Conservation (phyloP, 2,888 invertebrate genomes). For the Heteropelma amictum region DNA sequence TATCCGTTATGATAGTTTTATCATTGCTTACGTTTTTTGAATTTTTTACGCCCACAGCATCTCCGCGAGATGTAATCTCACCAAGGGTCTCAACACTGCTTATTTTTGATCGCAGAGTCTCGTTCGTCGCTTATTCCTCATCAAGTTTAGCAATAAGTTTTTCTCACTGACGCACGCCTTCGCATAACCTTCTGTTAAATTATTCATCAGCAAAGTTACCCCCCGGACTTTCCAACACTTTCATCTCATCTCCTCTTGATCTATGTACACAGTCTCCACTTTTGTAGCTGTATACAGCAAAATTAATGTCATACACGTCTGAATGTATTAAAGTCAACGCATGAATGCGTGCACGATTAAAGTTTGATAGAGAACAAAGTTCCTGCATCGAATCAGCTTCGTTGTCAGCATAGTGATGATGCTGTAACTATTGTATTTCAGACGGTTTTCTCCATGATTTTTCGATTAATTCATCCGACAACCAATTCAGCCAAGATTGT, state of each 20-base stretch:
- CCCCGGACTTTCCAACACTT: slow-evolving; percentile 10
- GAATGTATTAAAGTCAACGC: background rate
- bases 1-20: too few relatives aligned
- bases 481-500: too few relatives aligned
- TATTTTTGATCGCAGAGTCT: slow-evolving; percentile 52
- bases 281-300: background rate
- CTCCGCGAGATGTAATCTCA: slow-evolving; percentile 9
- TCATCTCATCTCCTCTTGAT: background rate
- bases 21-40: slow-evolving; percentile 23
- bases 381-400: background rate
- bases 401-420: background rate
- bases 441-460: too few relatives aligned
- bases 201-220: slow-evolving; percentile 51
- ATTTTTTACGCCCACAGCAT: slow-evolving; percentile 13
- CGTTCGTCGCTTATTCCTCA: slow-evolving; percentile 55
- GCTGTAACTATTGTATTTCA: too few relatives aligned
- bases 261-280: slow-evolving; percentile 44
- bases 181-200: slow-evolving; percentile 51
- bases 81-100: slow-evolving; percentile 8
- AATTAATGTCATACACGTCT: background rate
- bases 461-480: too few relatives aligned
- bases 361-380: slow-evolving; percentile 8
- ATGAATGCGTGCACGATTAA: background rate
- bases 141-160: slow-evolving; percentile 19
- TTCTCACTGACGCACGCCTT: slow-evolving; percentile 34